Evolutionary conservation across 2,888 invertebrate species (phyloP).

Genomic region (Phyto melanocephala): DNA sequence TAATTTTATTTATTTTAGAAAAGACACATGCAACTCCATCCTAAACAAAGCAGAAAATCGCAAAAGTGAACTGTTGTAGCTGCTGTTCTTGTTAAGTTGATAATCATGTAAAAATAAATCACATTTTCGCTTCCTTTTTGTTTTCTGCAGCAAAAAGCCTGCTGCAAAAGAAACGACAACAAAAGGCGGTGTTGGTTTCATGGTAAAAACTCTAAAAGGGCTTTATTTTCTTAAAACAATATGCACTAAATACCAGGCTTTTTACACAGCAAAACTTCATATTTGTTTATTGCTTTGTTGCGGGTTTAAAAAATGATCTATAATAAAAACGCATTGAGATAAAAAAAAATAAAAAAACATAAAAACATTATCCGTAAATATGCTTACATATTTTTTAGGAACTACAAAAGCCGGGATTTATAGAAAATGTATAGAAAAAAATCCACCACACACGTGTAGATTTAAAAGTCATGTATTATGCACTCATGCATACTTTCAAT

Average conservation of each 20-base stretch:
- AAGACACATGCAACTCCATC: slow-evolving; percentile 18
- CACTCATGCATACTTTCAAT: slow-evolving; percentile 62
- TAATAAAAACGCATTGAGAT: slow-evolving; percentile 24
- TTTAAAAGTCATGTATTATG: slow-evolving; percentile 59
- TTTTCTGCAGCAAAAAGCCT: slow-evolving; percentile 64
- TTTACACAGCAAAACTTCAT: neutral
- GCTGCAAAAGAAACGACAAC: slow-evolving; percentile 26
- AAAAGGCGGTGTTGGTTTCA: slow-evolving; percentile 41
- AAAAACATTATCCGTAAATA: slow-evolving; percentile 27
- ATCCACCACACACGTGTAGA: slow-evolving; percentile 59
- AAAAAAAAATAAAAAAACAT: no score
- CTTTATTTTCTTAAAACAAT: slow-evolving; percentile 42
- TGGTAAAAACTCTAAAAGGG: slow-evolving; percentile 35
- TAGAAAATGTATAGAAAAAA: neutral
- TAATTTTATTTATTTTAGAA: slow-evolving; percentile 1
- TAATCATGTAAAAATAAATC: slow-evolving; percentile 78
- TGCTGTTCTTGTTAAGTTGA: slow-evolving; percentile 74
- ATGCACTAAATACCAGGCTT: slow-evolving; percentile 45
- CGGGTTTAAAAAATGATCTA: slow-evolving; percentile 22
- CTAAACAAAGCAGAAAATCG: neutral
- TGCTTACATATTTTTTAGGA: neutral
- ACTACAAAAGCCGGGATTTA: neutral
- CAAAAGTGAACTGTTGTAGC: slow-evolving; percentile 5
- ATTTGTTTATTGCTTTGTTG: neutral
- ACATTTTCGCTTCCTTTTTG: slow-evolving; percentile 75